These are phyloP conservation scores for Adineta ricciae DNA, from an alignment of 2,888 invertebrate genomes.

Conservation along the genomic window DNA sequence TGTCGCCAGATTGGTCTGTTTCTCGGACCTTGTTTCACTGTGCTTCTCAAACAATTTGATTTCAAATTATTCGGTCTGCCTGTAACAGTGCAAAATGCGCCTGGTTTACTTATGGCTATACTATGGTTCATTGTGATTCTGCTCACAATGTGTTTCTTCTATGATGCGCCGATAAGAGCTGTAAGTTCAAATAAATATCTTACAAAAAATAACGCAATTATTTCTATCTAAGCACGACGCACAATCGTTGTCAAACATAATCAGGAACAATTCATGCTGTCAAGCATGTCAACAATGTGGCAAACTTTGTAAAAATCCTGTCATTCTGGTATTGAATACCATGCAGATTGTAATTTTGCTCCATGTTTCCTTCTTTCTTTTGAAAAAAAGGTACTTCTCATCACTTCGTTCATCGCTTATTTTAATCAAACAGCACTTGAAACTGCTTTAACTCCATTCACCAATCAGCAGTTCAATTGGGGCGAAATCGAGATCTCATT, in stretches of 20 bases:
- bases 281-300: background rate
- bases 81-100: constrained; percentile 48
- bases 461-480: constrained; percentile 45
- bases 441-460: constrained; percentile 50
- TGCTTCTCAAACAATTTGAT: constrained; percentile 45
- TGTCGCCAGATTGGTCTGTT: constrained; percentile 33
- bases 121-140: constrained; percentile 40
- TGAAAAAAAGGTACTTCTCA: constrained; percentile 39
- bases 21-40: constrained; percentile 50
- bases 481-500: constrained; percentile 50
- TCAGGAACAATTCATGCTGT: background rate
- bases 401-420: constrained; percentile 48
- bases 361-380: no score
- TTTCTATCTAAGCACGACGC: background rate
- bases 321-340: background rate
- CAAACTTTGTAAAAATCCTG: background rate
- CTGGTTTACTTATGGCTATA: constrained; percentile 50
- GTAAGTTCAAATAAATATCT: background rate
- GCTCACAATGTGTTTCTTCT: background rate
- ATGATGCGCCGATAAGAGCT: background rate
- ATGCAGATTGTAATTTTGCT: no score
- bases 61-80: constrained; percentile 44
- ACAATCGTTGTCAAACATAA: background rate
- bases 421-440: constrained; percentile 51
- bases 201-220: background rate